Conservation (phyloP, 2,888 invertebrate genomes). For the Eupithecia pulchellata region DNA sequence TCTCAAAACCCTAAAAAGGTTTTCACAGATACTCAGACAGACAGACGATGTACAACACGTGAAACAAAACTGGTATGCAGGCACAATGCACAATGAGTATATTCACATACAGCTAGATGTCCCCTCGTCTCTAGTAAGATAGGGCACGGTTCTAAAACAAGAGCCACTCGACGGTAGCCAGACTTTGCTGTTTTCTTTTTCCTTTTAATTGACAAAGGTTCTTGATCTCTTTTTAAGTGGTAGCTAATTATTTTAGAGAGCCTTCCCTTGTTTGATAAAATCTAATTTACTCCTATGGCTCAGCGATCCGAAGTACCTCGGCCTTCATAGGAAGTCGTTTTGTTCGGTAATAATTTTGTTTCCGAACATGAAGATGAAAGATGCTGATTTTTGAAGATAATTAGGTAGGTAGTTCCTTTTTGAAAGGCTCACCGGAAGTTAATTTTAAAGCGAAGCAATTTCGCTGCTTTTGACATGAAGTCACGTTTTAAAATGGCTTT, state of each 20-base stretch:
- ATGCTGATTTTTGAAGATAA: background rate
- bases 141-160: conserved; percentile 29
- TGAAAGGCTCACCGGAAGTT: background rate
- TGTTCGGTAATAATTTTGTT: background rate
- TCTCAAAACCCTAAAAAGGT: no score
- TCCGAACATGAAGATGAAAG: background rate
- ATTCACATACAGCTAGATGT: conserved; percentile 1
- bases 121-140: conserved; percentile 32
- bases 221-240: conserved; percentile 34
- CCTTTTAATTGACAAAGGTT: conserved; percentile 35
- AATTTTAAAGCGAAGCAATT: background rate
- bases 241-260: conserved; percentile 23
- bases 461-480: background rate
- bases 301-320: background rate
- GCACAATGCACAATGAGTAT: background rate
- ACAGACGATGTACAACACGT: no score
- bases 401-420: background rate
- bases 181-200: conserved; percentile 29
- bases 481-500: background rate
- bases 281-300: background rate
- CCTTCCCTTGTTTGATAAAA: conserved; percentile 8
- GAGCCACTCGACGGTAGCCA: conserved; percentile 28
- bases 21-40: no score
- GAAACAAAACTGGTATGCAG: no score
- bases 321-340: background rate